Base-by-base conservation (phyloP, 1,140 invertebrate genomes). In the Plodia interpunctella region DNA sequence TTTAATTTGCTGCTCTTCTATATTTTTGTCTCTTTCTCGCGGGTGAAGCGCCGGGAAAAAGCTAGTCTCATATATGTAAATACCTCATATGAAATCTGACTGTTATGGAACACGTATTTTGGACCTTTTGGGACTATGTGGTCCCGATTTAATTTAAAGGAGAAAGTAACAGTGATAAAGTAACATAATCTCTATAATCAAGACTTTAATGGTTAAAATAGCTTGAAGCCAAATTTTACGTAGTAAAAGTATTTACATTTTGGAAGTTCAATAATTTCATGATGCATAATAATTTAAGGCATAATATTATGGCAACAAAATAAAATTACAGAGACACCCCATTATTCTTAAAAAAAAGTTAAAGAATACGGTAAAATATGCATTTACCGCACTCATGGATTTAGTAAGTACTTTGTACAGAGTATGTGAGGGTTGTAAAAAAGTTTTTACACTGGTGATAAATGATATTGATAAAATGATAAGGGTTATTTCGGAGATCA, bases 121-220 rank as follows among this genome's bases (percentile, higher is more conserved):
- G 20, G 49, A 51, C 49, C 49, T 51, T 51, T 17, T 10, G 49
- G 49, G 49, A 51, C 20, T 51, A 2, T 11, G 17, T 17, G 18
- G 49, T 51, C 49, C 49, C 49, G 18, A 20, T 51, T 51, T 51
- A 51, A 51, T 51, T 51, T 51, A 51, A 51, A 51, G 49, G 19
- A 51, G 49, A 25, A 25, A 25, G 32, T 35, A 2, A 5, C 32
- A 35, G 32, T 35, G 21, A 5, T 35, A 35, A 10, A 13, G 32
- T 5, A 35, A 11, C 10, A 1, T 35, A 2, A 13, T 13, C 32
- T 35, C 13, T 35, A 35, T 35, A 10, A 13, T 35, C 32, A 11
- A 1, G 8, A 35, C n/a, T 11, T 1, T 35, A 35, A 35, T 2
- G 32, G 21, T 6, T 10, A 35, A 9, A 35, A 5, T 35, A 35